Conservation (phyloP, 2,888 invertebrate genomes). For the Volucella inanis region DNA sequence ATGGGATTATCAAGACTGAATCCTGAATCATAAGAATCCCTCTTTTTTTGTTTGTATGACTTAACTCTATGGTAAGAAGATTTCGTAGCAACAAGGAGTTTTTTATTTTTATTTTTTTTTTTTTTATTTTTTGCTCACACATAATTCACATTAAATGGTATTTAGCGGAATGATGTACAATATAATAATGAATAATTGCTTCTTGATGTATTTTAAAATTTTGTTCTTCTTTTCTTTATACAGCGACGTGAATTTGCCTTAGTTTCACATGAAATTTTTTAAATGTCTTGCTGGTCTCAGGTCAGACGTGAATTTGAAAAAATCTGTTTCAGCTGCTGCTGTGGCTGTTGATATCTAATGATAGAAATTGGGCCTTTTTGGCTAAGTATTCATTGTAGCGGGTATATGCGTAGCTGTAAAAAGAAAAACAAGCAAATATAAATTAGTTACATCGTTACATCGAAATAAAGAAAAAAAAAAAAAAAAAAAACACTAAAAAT, state of each 20-base stretch:
- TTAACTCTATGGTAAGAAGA: constrained; percentile 16
- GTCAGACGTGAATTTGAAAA: constrained; percentile 40
- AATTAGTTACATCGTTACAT: constrained; percentile 13
- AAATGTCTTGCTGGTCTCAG: constrained; percentile 69
- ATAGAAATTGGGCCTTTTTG: constrained; percentile 85
- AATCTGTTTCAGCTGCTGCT: constrained; percentile 61
- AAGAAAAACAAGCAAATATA: constrained; percentile 52
- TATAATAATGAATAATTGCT: constrained; percentile 19
- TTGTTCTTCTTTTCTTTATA: constrained; percentile 39
- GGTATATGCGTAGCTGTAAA: constrained; percentile 87
- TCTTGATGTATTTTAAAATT: constrained; percentile 8
- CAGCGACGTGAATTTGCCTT: constrained; percentile 45
- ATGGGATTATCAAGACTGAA: constrained; percentile 20
- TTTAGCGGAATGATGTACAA: constrained; percentile 43
- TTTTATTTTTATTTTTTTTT: no score
- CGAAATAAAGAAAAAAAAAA: no score
- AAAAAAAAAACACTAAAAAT: no score
- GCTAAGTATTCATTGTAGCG: constrained; percentile 89
- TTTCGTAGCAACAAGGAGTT: constrained; percentile 24
- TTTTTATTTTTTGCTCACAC: constrained; percentile 15
- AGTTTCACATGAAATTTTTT: constrained; percentile 54
- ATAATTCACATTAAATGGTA: constrained; percentile 23
- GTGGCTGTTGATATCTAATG: constrained; percentile 75
- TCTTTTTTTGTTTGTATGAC: constrained; percentile 1
- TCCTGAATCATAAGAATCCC: not conserved